Base-by-base conservation (phyloP, 2,113 vertebrate species). In the Ciconia maguari region DNA sequence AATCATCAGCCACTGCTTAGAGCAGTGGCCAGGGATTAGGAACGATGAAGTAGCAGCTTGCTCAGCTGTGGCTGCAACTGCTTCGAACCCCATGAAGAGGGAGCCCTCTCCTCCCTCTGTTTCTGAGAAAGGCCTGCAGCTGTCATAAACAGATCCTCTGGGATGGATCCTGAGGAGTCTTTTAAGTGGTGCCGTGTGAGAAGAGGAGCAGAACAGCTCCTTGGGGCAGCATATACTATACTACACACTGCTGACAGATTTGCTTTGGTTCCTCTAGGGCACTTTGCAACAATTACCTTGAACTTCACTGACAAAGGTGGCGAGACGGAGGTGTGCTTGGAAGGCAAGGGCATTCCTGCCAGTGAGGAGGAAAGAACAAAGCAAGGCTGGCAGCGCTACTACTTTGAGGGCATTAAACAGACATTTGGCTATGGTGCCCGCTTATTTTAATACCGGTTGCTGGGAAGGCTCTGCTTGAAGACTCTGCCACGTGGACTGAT, bases 381-480 rank as follows among this genome's bases (percentile, higher is more conserved):
- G 94, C 98, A 99, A 97, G 99, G 99, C 82, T 99, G 99, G 99
- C 98, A 97, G 94, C 98, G 98, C 90, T 99, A 99, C 94, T 99
- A 99, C 97, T 99, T 99, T 4, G 98, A 99, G 93, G 98, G 99
- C 98, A 99, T 99, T 95, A 99, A 99, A 98, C 99, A 99, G 98
- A 99, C 99, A 20, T 99, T 99, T 94, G 99, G 99, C 91, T 99
- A 98, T 16, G 99, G 99, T 0, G 98, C 99, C 27, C 98, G 98
- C 80, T 98, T 99, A 87, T 99, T 98, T 97, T 99, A 99, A 99
- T 94, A 87, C 71, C 1, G 4, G 84, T 88, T 68, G 80, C 44
- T 66, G 83, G 62, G 82, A 94, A 58, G 87, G 68, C 81, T 94
- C 89, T 75, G 61, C 85, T 83, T 60, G 88, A 96, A 95, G 94